Percentiles rank a stretch among this genome's conserved stretches.
Evolutionary conservation across 2,797 vertebrate species (phyloP).

Genomic region (Catostomus latipinnis): DNA sequence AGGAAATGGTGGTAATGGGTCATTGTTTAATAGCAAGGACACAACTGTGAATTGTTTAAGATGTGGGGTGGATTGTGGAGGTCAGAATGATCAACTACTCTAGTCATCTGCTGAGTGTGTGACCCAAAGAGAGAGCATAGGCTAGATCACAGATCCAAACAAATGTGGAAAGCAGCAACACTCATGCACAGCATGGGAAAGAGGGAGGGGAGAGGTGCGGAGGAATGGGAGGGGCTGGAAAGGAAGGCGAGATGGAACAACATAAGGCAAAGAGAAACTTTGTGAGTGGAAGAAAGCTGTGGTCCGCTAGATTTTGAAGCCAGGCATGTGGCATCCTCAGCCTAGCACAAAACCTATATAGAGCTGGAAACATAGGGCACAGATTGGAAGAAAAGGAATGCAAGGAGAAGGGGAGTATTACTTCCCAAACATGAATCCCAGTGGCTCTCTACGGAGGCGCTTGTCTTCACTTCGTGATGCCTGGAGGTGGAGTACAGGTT

Average conservation of each 20-base stretch:
- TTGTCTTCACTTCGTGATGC: slow-evolving; percentile 79
- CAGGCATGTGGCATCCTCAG: slow-evolving; percentile 67
- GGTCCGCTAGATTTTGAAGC: slow-evolving; percentile 57
- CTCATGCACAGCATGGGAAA: slow-evolving; percentile 53
- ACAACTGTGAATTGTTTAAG: slow-evolving; percentile 46
- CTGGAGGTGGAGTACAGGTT: slow-evolving; percentile 84
- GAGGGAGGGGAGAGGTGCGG: slow-evolving; percentile 38
- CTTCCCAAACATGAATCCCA: slow-evolving; percentile 74
- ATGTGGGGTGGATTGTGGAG: slow-evolving; percentile 5
- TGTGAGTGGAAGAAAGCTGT: slow-evolving; percentile 49
- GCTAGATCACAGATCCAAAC: slow-evolving; percentile 45
- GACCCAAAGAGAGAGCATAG: slow-evolving; percentile 48
- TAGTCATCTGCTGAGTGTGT: slow-evolving; percentile 58
- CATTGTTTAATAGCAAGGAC: slow-evolving; percentile 4
- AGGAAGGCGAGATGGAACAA: slow-evolving; percentile 33
- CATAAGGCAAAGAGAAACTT: slow-evolving; percentile 54
- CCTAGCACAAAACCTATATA: slow-evolving; percentile 73
- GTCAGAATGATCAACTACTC: slow-evolving; percentile 51
- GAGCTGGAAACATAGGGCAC: slow-evolving; percentile 50
- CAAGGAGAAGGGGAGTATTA: slow-evolving; percentile 54
- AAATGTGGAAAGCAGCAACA: slow-evolving; percentile 57
- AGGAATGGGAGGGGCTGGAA: slow-evolving; percentile 50
- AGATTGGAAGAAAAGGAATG: slow-evolving; percentile 43
- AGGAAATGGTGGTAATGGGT: background rate
- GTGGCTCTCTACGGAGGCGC: slow-evolving; percentile 76